Evolutionary conservation across 2,888 invertebrate species (phyloP).

Genomic region (Philhelius pedissequus): DNA sequence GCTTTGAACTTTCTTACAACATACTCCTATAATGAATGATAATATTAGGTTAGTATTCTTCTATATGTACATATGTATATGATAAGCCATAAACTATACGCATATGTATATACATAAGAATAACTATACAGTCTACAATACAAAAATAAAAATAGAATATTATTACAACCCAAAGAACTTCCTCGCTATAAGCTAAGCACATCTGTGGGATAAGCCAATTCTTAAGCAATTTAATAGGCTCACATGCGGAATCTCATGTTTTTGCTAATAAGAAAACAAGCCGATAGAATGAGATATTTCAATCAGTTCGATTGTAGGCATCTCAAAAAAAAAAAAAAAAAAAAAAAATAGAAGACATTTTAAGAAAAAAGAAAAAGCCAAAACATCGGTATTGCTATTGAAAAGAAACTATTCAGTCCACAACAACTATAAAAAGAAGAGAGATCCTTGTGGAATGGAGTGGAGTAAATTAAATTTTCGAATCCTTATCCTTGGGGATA

Average conservation of each 20-base stretch:
- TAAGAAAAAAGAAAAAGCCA: background rate
- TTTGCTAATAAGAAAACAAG: slow-evolving; percentile 9
- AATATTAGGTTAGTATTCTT: too few species aligned
- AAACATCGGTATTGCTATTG: slow-evolving; percentile 26
- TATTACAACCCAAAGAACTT: background rate
- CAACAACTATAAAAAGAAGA: background rate
- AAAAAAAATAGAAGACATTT: too few species aligned
- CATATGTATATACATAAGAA: background rate
- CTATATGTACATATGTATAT: too few species aligned
- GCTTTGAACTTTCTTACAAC: background rate
- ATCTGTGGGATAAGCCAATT: slow-evolving; percentile 1
- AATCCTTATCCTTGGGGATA: slow-evolving; percentile 43
- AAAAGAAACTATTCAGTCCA: slow-evolving; percentile 32
- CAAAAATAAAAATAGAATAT: background rate
- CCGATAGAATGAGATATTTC: slow-evolving; percentile 15
- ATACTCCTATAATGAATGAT: background rate
- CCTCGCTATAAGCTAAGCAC: slow-evolving; percentile 3
- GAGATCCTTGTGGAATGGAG: slow-evolving; percentile 47
- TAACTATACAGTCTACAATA: background rate
- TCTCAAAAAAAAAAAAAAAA: background rate
- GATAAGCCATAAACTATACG: too few species aligned
- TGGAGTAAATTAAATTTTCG: slow-evolving; percentile 61
- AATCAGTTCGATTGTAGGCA: slow-evolving; percentile 47
- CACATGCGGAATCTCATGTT: slow-evolving; percentile 8
- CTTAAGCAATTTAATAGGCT: slow-evolving; percentile 14